Conservation (phyloP, 2,113 vertebrate species). For the Tragelaphus scriptus region DNA sequence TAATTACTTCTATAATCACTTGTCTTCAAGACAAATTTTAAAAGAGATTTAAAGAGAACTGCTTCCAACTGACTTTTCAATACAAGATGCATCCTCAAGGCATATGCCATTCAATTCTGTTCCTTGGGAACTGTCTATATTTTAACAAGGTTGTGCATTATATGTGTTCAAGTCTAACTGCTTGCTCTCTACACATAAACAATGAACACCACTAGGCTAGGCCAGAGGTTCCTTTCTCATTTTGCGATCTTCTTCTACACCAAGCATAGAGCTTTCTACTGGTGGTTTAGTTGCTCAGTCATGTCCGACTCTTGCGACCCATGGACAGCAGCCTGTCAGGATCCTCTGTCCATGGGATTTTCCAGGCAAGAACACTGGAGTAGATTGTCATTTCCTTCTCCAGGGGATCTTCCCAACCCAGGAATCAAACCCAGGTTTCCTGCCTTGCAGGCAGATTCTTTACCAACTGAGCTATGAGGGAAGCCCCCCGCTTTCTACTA, state of each 20-base stretch:
- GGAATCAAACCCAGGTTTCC: not conserved
- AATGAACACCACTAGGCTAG: not conserved
- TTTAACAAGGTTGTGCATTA: not conserved
- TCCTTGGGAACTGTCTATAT: not conserved
- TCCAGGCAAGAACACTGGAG: not conserved
- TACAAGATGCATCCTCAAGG: not conserved
- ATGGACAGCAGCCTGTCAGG: not conserved
- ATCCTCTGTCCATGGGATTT: not conserved
- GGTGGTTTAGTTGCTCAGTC: not conserved
- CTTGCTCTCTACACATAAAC: not conserved
- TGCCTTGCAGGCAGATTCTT: not conserved
- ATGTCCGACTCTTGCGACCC: no score
- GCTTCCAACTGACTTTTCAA: not conserved
- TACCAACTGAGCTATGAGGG: not conserved
- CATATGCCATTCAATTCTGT: not conserved
- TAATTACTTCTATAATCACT: not conserved
- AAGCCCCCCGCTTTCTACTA: not conserved
- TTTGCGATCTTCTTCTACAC: not conserved
- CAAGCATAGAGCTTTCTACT: not conserved
- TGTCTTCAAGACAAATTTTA: not conserved
- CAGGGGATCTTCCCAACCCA: not conserved
- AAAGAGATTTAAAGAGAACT: constrained; percentile 8
- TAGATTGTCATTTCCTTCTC: not conserved
- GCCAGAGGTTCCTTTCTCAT: not conserved
- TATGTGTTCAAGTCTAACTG: not conserved